Evolutionary conservation across 2,888 invertebrate genomes (phyloP), one percentile per base, ranked within the genome.

Genomic region (Hoplodrina blanda): DNA sequence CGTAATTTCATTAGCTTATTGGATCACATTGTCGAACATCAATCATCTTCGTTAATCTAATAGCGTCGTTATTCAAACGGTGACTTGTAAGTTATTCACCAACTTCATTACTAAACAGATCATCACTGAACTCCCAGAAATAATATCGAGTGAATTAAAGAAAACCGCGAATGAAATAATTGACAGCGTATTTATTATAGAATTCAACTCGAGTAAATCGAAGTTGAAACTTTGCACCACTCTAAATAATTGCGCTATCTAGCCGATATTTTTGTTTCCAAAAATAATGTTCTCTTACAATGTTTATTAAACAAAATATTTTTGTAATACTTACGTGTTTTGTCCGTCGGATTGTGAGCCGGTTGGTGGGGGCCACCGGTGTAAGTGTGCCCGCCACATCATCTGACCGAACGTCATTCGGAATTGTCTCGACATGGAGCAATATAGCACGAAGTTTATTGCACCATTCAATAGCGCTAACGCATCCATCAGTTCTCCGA

Each of bases 401-500:
- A 96, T 87, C 87, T 95, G 95, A 2, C 95, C 92, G 73, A 96
- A 96, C 25, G 95, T 95, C 91, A 93, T 94, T 2, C 99, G 97
- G 92, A 99, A 99, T 96, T 99, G 99, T 78, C 98, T 97, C 78
- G 98, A 99, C 99, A 99, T 99, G 57, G 98, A 97, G 89, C 99
- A 99, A 91, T 99, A 99, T 37, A 99, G 96, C 67, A 99, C 98
- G 91, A 99, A 99, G 94, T 99, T 99, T 80, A 99, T 98, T 8
- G 98, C 98, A 2, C 99, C 98, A 92, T 99, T 99, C 75, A 98
- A 96, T 56, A 99, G 96, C 0, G 99, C 99, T 89, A 99, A 94
- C 65, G 98, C 97, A 92, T 99, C 99, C 97, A 99, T 98, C 67
- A 99, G 92, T 90, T 99, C 99, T 0, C 98, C 98, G 77, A 98